Evolutionary conservation across 2,888 invertebrate genomes (phyloP).

Genomic region (Pterobdella sp.): DNA sequence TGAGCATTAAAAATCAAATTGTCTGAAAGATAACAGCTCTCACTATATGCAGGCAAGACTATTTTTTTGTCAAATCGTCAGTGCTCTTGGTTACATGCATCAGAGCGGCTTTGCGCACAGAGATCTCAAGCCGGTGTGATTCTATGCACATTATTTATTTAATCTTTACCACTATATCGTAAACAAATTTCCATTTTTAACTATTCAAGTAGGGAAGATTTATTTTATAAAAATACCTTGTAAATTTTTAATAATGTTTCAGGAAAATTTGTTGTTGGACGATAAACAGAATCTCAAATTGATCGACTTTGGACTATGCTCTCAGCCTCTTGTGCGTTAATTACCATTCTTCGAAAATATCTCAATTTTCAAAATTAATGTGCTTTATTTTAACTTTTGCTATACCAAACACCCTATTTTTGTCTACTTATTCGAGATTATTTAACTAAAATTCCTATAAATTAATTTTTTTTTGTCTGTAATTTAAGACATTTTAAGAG

Average conservation of each 20-base stretch:
- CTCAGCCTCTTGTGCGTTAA: constrained; percentile 55
- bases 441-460: too few species aligned
- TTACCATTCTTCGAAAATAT: background rate
- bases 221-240: background rate
- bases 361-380: too few species aligned
- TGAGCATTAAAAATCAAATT: background rate
- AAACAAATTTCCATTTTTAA: too few species aligned
- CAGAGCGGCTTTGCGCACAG: constrained; percentile 68
- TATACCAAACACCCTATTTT: too few species aligned
- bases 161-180: too few species aligned
- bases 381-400: too few species aligned
- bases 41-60: constrained; percentile 59
- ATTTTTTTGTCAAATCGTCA: constrained; percentile 70
- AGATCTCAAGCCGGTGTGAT: constrained; percentile 72
- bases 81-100: constrained; percentile 71
- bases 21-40: background rate
- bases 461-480: too few species aligned
- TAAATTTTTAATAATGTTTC: constrained; percentile 37
- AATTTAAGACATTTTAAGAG: too few species aligned
- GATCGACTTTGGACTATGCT: constrained; percentile 76
- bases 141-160: too few species aligned
- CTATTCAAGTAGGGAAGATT: too few species aligned
- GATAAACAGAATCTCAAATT: constrained; percentile 66
- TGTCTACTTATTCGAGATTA: too few species aligned
- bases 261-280: constrained; percentile 72